A percentile compares a stretch with the other conserved stretches of the same genome.
Evolutionary conservation across 2,888 invertebrate genomes (phyloP).

Genomic region (Atethmia centrago): DNA sequence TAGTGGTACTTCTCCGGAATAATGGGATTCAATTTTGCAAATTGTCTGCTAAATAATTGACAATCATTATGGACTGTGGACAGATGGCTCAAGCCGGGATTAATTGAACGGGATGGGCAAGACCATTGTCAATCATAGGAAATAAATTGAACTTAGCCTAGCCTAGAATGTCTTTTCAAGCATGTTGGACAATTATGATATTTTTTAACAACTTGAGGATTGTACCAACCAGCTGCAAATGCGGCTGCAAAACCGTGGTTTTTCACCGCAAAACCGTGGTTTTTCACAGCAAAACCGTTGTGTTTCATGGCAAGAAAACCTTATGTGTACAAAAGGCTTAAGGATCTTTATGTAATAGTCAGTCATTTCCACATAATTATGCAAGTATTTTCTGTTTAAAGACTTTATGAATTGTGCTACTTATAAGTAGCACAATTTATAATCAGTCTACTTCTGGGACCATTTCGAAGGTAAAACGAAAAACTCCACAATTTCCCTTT

Average conservation of each 20-base stretch:
- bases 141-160: background rate
- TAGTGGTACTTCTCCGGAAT: conserved; percentile 10
- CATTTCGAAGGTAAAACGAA: conserved; percentile 27
- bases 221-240: background rate
- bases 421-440: conserved; percentile 9
- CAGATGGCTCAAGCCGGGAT: conserved; percentile 2
- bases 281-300: background rate
- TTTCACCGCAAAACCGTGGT: background rate
- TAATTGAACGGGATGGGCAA: conserved; percentile 7
- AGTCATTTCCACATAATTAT: background rate
- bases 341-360: background rate
- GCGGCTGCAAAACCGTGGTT: background rate
- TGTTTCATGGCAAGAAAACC: background rate
- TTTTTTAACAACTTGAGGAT: background rate
- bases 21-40: conserved; percentile 49
- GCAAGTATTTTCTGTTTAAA: background rate
- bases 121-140: background rate
- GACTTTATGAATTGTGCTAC: background rate
- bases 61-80: conserved; percentile 5
- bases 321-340: background rate
- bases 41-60: conserved; percentile 42
- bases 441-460: conserved; percentile 15
- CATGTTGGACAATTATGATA: background rate
- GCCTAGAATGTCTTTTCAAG: background rate
- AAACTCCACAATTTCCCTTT: conserved; percentile 51